These are phyloP conservation scores for Pseudorectes ferrugineus DNA, from an alignment of 2,113 vertebrate species.

Conservation along the genomic window DNA sequence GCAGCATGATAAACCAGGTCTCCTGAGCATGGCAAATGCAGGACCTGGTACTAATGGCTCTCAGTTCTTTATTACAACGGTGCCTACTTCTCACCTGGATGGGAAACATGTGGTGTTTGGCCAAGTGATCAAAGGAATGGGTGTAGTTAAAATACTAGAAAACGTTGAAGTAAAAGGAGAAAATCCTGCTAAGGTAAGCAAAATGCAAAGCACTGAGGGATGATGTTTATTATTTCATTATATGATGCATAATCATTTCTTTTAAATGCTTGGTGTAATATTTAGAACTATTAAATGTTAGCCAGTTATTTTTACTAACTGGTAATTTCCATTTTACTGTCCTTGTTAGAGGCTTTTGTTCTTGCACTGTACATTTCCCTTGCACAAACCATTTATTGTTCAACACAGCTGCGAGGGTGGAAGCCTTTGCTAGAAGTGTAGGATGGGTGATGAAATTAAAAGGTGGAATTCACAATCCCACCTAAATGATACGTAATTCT, in stretches of 20 bases:
- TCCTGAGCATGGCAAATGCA: constrained; percentile 97
- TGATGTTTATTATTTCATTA: not conserved
- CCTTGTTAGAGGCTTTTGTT: not conserved
- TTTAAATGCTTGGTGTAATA: not conserved
- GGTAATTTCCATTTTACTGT: not conserved
- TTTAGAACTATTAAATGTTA: not conserved
- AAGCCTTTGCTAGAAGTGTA: not conserved
- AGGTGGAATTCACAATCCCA: not conserved
- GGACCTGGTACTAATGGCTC: constrained; percentile 93
- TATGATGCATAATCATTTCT: not conserved
- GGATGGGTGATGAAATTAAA: not conserved
- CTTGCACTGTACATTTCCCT: not conserved
- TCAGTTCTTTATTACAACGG: constrained; percentile 95
- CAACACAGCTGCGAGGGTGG: not conserved
- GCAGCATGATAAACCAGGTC: constrained; percentile 88
- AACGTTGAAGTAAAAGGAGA: constrained; percentile 83
- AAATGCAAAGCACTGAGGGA: not conserved
- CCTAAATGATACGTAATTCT: not conserved
- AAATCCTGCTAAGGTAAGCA: constrained; percentile 80
- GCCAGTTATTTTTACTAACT: not conserved
- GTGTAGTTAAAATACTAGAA: constrained; percentile 87
- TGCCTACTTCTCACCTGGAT: constrained; percentile 90
- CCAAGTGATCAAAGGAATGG: constrained; percentile 90
- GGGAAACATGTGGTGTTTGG: constrained; percentile 94
- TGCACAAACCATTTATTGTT: not conserved